Conservation (phyloP, 2,113 vertebrate genomes). For the Theristicus caerulescens region DNA sequence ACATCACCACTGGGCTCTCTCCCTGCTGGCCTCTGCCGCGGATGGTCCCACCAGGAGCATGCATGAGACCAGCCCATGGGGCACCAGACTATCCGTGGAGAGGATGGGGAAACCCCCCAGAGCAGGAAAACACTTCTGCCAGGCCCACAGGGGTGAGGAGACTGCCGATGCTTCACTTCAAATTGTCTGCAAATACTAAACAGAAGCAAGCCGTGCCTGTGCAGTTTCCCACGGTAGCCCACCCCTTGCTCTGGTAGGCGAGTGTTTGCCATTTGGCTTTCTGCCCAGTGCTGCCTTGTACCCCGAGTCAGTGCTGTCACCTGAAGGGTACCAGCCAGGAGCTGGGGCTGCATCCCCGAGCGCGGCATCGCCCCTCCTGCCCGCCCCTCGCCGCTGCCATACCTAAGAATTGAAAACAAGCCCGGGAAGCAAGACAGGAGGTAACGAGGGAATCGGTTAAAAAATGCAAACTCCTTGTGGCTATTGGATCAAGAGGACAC, state of each 20-base stretch:
- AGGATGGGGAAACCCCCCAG: background rate
- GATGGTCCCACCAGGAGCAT: background rate
- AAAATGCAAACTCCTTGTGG: background rate
- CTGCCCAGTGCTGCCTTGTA: accelerated
- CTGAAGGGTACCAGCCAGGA: background rate
- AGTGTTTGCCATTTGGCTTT: background rate
- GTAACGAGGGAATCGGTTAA: background rate
- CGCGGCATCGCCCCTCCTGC: accelerated
- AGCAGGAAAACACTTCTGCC: background rate
- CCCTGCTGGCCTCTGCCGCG: accelerated
- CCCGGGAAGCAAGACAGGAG: background rate
- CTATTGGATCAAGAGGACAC: background rate
- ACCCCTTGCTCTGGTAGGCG: background rate
- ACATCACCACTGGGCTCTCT: no score
- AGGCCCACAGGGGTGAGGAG: background rate
- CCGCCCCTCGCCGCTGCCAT: accelerated
- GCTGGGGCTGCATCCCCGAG: background rate
- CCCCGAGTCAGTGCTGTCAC: accelerated
- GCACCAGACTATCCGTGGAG: background rate
- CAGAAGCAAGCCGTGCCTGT: background rate
- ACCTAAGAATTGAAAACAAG: background rate
- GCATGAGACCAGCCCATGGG: accelerated
- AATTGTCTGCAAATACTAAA: background rate
- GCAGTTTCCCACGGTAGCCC: background rate
- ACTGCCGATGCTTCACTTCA: background rate